These are phyloP conservation scores for Melanaphis sacchari DNA, from an alignment of 1,140 invertebrate species.

Conservation along the genomic window DNA sequence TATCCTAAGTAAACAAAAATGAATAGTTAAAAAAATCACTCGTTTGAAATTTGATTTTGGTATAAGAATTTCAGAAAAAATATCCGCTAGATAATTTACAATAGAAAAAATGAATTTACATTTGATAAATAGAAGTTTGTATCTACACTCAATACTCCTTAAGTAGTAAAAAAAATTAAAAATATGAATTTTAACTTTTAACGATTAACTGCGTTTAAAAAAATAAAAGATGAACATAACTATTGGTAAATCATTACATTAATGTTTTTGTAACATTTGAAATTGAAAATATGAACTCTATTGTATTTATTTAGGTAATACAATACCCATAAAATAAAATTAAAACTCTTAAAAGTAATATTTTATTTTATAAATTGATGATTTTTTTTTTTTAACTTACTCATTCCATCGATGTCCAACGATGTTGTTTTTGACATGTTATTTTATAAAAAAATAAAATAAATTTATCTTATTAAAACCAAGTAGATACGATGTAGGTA, in stretches of 20 bases:
- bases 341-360: neutral
- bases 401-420: constrained; percentile 51
- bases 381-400: neutral
- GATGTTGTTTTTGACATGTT: constrained; percentile 38
- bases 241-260: neutral
- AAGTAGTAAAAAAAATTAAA: no score
- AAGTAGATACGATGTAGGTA: neutral
- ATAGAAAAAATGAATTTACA: no score
- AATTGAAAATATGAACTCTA: neutral
- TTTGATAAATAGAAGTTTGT: no score
- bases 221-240: neutral
- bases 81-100: no score
- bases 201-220: neutral
- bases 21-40: no score
- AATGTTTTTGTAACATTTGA: neutral
- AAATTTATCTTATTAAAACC: neutral
- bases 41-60: no score
- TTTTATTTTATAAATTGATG: neutral
- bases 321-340: neutral
- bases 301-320: neutral
- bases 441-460: neutral
- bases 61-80: no score
- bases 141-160: no score
- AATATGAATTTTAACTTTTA: no score
- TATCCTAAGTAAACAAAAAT: no score